Base-by-base conservation (phyloP, 2,888 invertebrate genomes). In the Synanthedon myopaeformis region DNA sequence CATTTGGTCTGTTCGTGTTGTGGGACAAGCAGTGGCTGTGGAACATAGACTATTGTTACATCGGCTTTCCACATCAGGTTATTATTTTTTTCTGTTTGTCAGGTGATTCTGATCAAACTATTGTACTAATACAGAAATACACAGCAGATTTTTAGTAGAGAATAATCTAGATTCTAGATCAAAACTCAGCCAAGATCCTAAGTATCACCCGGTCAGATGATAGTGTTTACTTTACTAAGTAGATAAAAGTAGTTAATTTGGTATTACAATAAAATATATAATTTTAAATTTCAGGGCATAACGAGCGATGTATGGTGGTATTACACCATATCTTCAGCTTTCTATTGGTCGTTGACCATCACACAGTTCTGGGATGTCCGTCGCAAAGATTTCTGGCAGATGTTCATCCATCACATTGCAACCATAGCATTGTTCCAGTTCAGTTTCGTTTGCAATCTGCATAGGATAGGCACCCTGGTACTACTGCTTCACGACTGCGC, bases 11-110 rank as follows among this genome's bases (percentile, higher is more conserved):
- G 28, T 89, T 90, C 66, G 90, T 93, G 55, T 86, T 98, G 45
- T 97, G 96, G 96, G 93, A 96, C 79, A 98, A 98, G 85, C 90
- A 93, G 54, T 99, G 97, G 97, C 89, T 98, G 63, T 97, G 96
- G 96, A 92, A 97, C 72, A 96, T 97, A 58, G 94, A 94, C 64
- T 88, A 94, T 71, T 97, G 97, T 74, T 98, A 97, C 91, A 76
- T 90, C 53, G 92, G 91, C 41, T 95, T 93, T 72, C 95, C 95
- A 12, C 91, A 93, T 82, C 94, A 94, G 90, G 93, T 93, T 14
- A 45, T n/a, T 45, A 14, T n/a, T 45, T 13, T 45, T n/a, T 13
- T 45, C 6, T 45, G 0, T 5, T 23, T 4, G 23, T 23, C 23
- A 4, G 23, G 23, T 23, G 23, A 23, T 23, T 3, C 3, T 19